phyloP scores from a whole-genome alignment of 1,140 invertebrate species.

The Meteorus sp. region DNA sequence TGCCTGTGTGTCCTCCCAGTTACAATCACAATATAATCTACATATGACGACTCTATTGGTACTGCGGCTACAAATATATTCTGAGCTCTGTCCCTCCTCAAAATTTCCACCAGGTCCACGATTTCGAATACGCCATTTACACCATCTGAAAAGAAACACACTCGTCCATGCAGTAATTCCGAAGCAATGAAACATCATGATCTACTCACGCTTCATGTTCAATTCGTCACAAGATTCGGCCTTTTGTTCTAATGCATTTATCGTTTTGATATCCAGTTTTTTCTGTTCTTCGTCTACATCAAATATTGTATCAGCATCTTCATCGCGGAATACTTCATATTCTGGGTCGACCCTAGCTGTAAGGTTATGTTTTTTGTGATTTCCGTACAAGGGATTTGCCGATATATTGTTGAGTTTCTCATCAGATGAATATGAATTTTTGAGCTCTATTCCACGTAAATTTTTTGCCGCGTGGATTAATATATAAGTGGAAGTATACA shows the following conservation, averaged over 20 bases:
- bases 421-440: slow-evolving; percentile 26
- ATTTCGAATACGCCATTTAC: slow-evolving; percentile 81
- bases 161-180: slow-evolving; percentile 13
- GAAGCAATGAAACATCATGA: slow-evolving; percentile 17
- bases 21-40: slow-evolving; percentile 79
- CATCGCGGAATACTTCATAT: slow-evolving; percentile 66
- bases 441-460: slow-evolving; percentile 18
- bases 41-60: slow-evolving; percentile 75
- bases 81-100: slow-evolving; percentile 75
- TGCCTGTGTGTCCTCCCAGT: slow-evolving; percentile 75
- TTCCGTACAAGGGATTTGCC: slow-evolving; percentile 17
- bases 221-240: slow-evolving; percentile 54
- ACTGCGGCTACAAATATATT: slow-evolving; percentile 82
- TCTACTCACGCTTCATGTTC: slow-evolving; percentile 60
- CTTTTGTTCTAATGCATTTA: slow-evolving; percentile 45
- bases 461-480: slow-evolving; percentile 24
- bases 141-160: slow-evolving; percentile 67
- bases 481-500: slow-evolving; percentile 23
- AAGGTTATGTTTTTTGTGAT: slow-evolving; percentile 35
- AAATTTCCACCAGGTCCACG: slow-evolving; percentile 77
- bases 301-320: slow-evolving; percentile 66
- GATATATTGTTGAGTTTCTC: slow-evolving; percentile 12
- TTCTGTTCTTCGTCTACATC: slow-evolving; percentile 67
- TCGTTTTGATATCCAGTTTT: slow-evolving; percentile 49
- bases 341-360: slow-evolving; percentile 46